phyloP scores from a whole-genome alignment of 2,888 invertebrate genomes.

The Eupithecia abbreviata region DNA sequence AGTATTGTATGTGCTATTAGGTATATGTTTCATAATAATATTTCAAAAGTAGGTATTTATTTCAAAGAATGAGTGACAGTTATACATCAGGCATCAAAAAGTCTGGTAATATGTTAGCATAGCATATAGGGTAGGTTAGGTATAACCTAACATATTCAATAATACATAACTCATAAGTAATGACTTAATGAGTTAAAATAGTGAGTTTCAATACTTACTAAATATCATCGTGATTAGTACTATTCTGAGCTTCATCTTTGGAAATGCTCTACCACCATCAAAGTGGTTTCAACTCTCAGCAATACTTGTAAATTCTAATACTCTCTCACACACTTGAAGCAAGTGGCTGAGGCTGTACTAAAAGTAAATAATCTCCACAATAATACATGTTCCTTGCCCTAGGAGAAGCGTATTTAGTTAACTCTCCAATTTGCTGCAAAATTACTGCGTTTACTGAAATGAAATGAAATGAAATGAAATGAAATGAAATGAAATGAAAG shows the following conservation, averaged over 20 bases:
- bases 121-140: too few relatives aligned
- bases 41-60: not conserved
- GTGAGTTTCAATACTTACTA: not conserved
- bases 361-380: slow-evolving; percentile 14
- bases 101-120: too few relatives aligned
- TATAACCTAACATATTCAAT: too few relatives aligned
- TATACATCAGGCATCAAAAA: not conserved
- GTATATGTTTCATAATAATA: not conserved
- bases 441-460: slow-evolving; percentile 5
- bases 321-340: slow-evolving; percentile 6
- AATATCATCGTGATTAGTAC: not conserved
- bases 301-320: not conserved
- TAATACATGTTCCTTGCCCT: slow-evolving; percentile 10
- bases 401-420: slow-evolving; percentile 20
- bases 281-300: slow-evolving; percentile 4
- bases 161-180: too few relatives aligned
- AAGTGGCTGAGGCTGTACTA: not conserved
- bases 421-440: slow-evolving; percentile 2
- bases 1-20: not conserved
- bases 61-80: not conserved
- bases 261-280: not conserved
- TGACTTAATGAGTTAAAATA: not conserved
- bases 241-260: not conserved
- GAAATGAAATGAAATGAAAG: too few relatives aligned
- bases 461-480: too few relatives aligned